Evolutionary conservation across 2,888 invertebrate species (phyloP), one percentile per base, ranked within the genome.

Genomic region (Drosophila lacicola): DNA sequence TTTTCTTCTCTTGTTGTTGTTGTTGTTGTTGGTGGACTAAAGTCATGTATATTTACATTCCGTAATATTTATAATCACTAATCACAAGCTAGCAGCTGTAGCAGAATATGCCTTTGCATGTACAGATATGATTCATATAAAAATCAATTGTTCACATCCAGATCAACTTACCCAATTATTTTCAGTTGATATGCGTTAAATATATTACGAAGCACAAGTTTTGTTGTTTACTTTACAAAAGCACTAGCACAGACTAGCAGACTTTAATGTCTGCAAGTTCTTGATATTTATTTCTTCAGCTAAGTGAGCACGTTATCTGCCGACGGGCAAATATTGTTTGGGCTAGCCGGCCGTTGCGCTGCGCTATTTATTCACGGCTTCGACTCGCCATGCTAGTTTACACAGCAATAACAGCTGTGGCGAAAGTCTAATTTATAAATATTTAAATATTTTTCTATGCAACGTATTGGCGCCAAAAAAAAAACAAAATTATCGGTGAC

Each of bases 321-420:
- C 50, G 61, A 54, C 73, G 58, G 50, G 70, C 63, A 62, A 78
- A 67, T 58, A 63, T 51, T 70, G 57, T 88, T 80, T 84, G 73
- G 77, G 14, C n/a, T 55, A 9, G 36, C 58, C 65, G 33, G 29
- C 13, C 29, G 39, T 49, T 42, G 39, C 14, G 21, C 56, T 11
- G 46, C 39, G 61, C 45, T 82, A 60, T 88, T 82, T 88, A 86
- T 82, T 51, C 55, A n/a, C 34, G 9, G 33, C 21, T 44, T 21
- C n/a, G 41, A 19, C 25, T 56, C 34, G 55, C 21, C 33, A 56
- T 50, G 51, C 6, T 33, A 55, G 69, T 39, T 54, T 54, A 11
- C 13, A 19, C 34, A 57, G 37, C 10, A 21, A 37, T 34, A 29
- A 29, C 42, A 67, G 39, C 46, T n/a, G 33, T 10, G 14, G 5